Percentiles rank a stretch among this genome's conserved stretches.
phyloP scores from a whole-genome alignment of 2,888 invertebrate genomes.

The Theretra japonica region DNA sequence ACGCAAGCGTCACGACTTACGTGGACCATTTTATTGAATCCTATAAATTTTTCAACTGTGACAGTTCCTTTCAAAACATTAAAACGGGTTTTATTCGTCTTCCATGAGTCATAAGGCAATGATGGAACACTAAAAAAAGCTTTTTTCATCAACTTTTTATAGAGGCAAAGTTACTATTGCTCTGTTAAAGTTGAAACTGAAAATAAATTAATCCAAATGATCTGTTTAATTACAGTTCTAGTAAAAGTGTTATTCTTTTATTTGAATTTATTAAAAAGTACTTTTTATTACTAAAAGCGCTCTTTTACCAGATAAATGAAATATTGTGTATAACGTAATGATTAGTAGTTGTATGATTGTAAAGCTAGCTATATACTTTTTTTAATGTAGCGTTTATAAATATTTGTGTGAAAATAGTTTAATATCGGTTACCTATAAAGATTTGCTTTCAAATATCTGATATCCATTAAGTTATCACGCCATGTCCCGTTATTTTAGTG shows the following conservation, averaged over 20 bases:
- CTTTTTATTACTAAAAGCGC: not conserved
- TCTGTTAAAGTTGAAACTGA: not conserved
- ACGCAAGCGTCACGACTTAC: not conserved
- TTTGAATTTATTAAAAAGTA: not conserved
- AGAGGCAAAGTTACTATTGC: not conserved
- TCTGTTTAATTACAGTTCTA: no score
- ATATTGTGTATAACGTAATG: not conserved
- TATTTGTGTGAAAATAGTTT: not conserved
- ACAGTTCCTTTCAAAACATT: not conserved
- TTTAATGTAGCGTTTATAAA: not conserved
- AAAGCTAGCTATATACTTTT: not conserved
- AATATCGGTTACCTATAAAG: not conserved
- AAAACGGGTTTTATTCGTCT: slow-evolving; percentile 2
- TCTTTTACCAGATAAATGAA: not conserved
- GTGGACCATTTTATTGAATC: not conserved
- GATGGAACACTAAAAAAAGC: not conserved
- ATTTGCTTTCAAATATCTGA: not conserved
- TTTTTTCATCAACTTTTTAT: not conserved
- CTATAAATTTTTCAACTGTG: not conserved
- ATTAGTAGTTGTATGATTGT: not conserved
- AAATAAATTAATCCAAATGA: not conserved
- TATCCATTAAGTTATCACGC: not conserved
- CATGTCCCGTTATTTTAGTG: not conserved
- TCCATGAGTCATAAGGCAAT: not conserved
- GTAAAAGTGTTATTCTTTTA: not conserved